Base-by-base conservation (phyloP, 2,113 vertebrate species). In the Gambusia holbrooki region DNA sequence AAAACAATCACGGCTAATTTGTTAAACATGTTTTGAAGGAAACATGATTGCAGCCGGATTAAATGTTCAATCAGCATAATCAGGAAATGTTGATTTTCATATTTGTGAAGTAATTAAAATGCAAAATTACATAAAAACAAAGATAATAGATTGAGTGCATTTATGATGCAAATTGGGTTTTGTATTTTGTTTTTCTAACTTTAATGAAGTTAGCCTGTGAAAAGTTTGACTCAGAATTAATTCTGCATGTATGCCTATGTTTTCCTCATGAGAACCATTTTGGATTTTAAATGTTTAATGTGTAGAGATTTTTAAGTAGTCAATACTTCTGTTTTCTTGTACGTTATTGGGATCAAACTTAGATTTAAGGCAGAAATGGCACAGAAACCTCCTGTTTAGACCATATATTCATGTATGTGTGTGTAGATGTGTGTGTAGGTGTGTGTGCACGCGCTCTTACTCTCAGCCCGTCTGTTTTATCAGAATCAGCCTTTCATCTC, bases 401-500 rank as follows among this genome's bases (percentile, higher is more conserved):
- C 13, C 3, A 42, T 15, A 42, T 42, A 42, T 42, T 42, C 13
- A 42, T 17, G 15, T 48, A 48, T 11, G 7, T 9, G 62, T 58
- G 25, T 67, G 62, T 61, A 28, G 65, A n/a, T n/a, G 58, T 63
- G 63, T 8, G 33, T 35, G 35, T 29, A 28, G 11, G 35, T 33
- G 42, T 48, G 62, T 48, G 65, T 51, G 65, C 29, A 74, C 10
- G 25, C 11, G 40, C 4, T 54, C 51, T 68, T 62, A 84, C 70
- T 73, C 67, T 87, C 79, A 83, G 33, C 63, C 66, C 82, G 84
- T 85, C 84, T 85, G 73, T 88, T 88, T 90, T 75, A 90, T 85
- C 74, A 32, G 30, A 62, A 75, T 84, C 77, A 25, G 69, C 83
- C 84, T 90, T 87, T 90, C 83, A 90, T 90, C 87, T 87, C 81